Base-by-base conservation (phyloP, 2,113 vertebrate genomes). In the Xyliphius kryptos region DNA sequence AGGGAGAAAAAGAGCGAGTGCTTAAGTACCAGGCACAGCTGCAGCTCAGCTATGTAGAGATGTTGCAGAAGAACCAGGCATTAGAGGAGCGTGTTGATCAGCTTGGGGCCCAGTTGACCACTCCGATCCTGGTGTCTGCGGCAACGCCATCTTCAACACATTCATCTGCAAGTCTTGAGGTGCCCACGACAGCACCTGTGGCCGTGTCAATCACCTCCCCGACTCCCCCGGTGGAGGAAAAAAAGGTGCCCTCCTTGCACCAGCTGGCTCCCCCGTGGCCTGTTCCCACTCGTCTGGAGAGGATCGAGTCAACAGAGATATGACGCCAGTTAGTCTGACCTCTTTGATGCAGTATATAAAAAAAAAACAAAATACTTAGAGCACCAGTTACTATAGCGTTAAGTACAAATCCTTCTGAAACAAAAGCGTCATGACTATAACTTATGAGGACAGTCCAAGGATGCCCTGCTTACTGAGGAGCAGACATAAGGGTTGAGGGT, bases 11-110 rank as follows among this genome's bases (percentile, higher is more conserved):
- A 67, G 90, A n/a, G n/a, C n/a, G n/a, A n/a, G n/a, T n/a, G n/a
- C n/a, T n/a, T n/a, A n/a, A n/a, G n/a, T n/a, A n/a, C 73, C 90
- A 93, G 83, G 91, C 92, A 67, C 91, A 93, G 77, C 80, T 93
- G 67, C 91, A 93, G 76, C 84, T 93, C 64, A 93, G 90, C 76
- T 93, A 93, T 0, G 91, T 93, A 74, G 91, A 93, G 82, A 92
- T 91, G 89, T 90, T 91, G 73, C 91, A 93, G 84, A 92, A 90
- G 78, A 93, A 92, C 77, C 91, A 93, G 74, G 86, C 88, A 15
- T 80, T 93, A 76, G 91, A 92, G 77, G 85, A 90, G 57, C 76
- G 80, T 15, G 82, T 91, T 69, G 74, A 81, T 72, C 80, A 91
- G 75, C 5, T 90, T 17, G 81, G 85, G 72, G 20, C 76, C 76